Evolutionary conservation across 1,140 invertebrate genomes (phyloP).

Genomic region (Eulimnadia texana): DNA sequence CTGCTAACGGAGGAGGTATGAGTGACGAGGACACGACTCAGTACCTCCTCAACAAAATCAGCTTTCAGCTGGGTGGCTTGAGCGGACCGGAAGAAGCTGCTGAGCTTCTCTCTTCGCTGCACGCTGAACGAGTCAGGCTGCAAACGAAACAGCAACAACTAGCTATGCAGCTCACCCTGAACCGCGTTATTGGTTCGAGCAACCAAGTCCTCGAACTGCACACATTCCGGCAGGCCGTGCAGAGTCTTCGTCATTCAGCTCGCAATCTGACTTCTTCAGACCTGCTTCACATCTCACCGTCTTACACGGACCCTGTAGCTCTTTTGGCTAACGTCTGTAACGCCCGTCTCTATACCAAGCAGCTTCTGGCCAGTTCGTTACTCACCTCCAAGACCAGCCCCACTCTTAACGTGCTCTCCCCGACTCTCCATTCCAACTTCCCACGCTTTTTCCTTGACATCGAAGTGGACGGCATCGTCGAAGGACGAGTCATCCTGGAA

Average conservation of each 20-base stretch:
- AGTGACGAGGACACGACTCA: constrained; percentile 1
- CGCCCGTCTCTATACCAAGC: constrained; percentile 50
- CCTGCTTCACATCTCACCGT: neutral
- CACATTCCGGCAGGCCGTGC: constrained; percentile 44
- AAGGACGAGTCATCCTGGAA: constrained; percentile 65
- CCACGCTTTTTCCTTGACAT: constrained; percentile 61
- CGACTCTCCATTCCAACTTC: constrained; percentile 30
- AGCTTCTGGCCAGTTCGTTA: constrained; percentile 34
- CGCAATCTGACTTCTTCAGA: constrained; percentile 21
- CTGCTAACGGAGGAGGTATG: neutral
- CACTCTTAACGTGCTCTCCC: constrained; percentile 34
- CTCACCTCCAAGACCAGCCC: neutral
- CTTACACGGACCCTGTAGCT: constrained; percentile 40
- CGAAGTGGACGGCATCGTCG: constrained; percentile 49
- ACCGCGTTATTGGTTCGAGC: constrained; percentile 49
- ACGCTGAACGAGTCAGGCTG: constrained; percentile 26
- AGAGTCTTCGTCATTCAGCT: constrained; percentile 40
- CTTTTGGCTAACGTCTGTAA: constrained; percentile 57
- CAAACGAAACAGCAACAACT: constrained; percentile 52
- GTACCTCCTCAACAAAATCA: constrained; percentile 8
- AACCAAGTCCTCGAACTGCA: constrained; percentile 46
- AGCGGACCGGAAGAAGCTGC: constrained; percentile 3
- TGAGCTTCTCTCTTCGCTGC: constrained; percentile 2
- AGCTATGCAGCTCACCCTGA: constrained; percentile 51
- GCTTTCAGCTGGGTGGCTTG: neutral